Base-by-base conservation (phyloP, 1,140 invertebrate genomes). In the Drosophila nikananu region DNA sequence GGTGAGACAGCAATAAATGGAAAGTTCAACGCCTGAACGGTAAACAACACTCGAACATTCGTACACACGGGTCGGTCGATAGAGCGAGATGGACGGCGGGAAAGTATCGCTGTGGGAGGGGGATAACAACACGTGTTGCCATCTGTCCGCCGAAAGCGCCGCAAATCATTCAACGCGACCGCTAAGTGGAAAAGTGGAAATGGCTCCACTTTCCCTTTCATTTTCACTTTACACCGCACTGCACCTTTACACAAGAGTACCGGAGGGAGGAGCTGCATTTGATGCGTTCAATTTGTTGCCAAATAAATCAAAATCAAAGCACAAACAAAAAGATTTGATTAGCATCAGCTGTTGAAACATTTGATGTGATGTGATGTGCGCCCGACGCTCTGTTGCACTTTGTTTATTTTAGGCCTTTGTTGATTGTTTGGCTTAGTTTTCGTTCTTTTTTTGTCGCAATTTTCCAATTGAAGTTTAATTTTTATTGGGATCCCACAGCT, bases 261-360 rank as follows among this genome's bases (percentile, higher is more conserved):
- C 21, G 61, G 49, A 44, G 65, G 61, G 42, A 74, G 42, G 67
- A 60, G 49, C 74, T 84, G 44, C 42, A 46, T 77, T 46, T 80
- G 84, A 90, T 84, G 81, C 63, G 81, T 90, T 79, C 84, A 90
- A 87, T 87, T 87, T 89, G 84, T 90, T 84, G 84, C 73, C 86
- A 87, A 87, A 87, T 86, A 90, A 86, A 87, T 87, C 74, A 72
- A 83, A 82, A 60, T 71, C 72, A 77, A 86, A 86, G 70, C 44
- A 68, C 48, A 79, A 71, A 80, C 76, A 79, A 81, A 58, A 63
- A 37, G 25, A 73, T 81, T 84, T 87, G 84, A 87, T 87, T 84
- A 89, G 84, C 84, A 87, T 87, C 84, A 87, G 83, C 83, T 87
- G 84, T 79, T 89, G 84, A 87, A 84, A 87, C 86, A 80, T 68